phyloP scores from a whole-genome alignment of 2,113 vertebrate genomes.

The Cacatua alba region DNA sequence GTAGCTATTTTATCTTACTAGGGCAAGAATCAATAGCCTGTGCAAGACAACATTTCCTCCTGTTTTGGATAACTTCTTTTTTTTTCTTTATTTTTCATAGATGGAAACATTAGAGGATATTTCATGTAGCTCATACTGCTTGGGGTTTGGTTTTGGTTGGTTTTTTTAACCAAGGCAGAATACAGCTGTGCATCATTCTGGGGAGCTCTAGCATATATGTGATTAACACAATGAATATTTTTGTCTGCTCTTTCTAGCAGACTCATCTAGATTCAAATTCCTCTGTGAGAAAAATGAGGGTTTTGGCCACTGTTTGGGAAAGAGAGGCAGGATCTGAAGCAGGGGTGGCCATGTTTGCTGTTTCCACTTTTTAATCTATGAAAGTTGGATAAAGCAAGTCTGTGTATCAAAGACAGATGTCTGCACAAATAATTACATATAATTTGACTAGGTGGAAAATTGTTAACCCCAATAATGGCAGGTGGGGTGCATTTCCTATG shows the following conservation, averaged over 20 bases:
- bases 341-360: not conserved
- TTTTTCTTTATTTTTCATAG: not conserved
- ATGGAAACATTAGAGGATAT: not conserved
- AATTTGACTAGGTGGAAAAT: not conserved
- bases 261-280: not conserved
- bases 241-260: not conserved
- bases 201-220: not conserved
- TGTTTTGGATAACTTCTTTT: not conserved
- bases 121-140: not conserved
- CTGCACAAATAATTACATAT: not conserved
- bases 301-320: not conserved
- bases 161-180: not conserved
- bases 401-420: not conserved
- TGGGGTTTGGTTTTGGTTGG: accelerated
- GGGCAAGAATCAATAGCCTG: not conserved
- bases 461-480: not conserved
- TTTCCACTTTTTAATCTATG: not conserved
- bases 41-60: not conserved
- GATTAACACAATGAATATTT: not conserved
- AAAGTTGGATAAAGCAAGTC: not conserved
- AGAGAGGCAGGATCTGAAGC: not conserved
- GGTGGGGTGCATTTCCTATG: not conserved
- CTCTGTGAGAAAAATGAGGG: not conserved
- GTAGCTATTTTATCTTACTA: not conserved
- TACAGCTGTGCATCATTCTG: not conserved